Evolutionary conservation across 2,888 invertebrate species (phyloP), one percentile per base, ranked within the genome.

Genomic region (Petrophora chlorosata): DNA sequence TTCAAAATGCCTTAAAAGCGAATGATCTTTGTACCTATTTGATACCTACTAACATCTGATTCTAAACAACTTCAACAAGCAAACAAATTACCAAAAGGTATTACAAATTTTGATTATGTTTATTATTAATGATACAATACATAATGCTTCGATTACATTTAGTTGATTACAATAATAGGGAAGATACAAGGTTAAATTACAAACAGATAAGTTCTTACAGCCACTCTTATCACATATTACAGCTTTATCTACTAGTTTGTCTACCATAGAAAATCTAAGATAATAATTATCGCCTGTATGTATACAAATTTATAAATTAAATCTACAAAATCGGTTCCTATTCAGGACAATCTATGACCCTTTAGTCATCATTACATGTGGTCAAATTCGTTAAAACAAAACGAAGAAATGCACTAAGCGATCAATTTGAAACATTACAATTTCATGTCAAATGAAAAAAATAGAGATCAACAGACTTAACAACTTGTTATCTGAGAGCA

Each of bases 191-290:
- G 67, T 69, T 66, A 79, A 76, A 80, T 70, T 71, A 79, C n/a
- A 76, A 77, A 44, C 67, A 73, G 45, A 48, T 68, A 78, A 73
- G 72, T 71, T 79, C 79, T 84, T 87, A 88, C 90, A 90, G 88
- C 88, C 90, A 85, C 88, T 82, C 88, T 88, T 90, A 89, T 89
- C 90, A 90, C 89, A 88, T 82, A 84, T 81, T 76, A 87, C 82
- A 85, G 77, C 80, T 82, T 70, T 79, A 85, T 61, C 76, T 78
- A 80, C 81, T 82, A 85, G 71, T 82, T 79, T 77, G 75, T 82
- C 82, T 88, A 88, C 76, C 69, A 86, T 90, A 90, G 85, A 90
- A 90, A 90, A 89, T 89, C 90, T 90, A 89, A 79, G 79, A 84
- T 82, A 83, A 79, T 68, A 73, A 69, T 75, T 76, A 82, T 79